Base-by-base conservation (phyloP, 2,797 vertebrate species). In the Oreonectes daqikongensis region DNA sequence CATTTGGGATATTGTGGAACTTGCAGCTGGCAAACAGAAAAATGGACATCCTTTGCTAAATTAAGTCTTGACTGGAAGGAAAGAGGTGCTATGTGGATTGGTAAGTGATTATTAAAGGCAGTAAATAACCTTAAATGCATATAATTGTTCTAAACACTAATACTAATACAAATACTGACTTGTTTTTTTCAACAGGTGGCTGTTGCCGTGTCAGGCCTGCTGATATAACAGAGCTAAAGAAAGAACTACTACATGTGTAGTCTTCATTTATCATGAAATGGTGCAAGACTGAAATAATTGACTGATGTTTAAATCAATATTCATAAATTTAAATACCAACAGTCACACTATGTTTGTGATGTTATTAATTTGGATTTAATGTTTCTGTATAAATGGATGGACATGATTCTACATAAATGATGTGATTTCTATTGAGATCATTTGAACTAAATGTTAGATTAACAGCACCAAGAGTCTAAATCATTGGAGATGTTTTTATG, bases 61-160 rank as follows among this genome's bases (percentile, higher is more conserved):
- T 84, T 91, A 10, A 86, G 90, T 70, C 60, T 72, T 9, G 87
- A 81, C 2, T 95, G 94, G 94, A 65, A 84, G 85, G 84, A 89
- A 53, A 90, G 90, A 81, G 94, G 94, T 0, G 92, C 93, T n/a
- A 87, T 83, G 70, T 86, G 94, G 82, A 94, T 95, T 46, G 94
- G 94, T 94, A 18, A 79, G 70, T 28, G 26, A 5, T 74, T 2
- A 24, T 20, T 61, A 38, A 40, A 53, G n/a, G 1, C 55, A 52
- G 18, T 22, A 28, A 42, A 42, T 42, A 42, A 14, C 3, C 18
- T 67, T 48, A 69, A 44, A 9, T n/a, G 28, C 10, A 48, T 46
- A 42, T 32, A 2, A 7, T 18, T 53, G 32, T 74, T 9, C 48
- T 17, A 44, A 2, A 15, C 10, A 15, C 6, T 12, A 3, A 30